These are phyloP conservation scores for Bujurquina vittata DNA, from an alignment of 2,113 vertebrate species.

Conservation along the genomic window DNA sequence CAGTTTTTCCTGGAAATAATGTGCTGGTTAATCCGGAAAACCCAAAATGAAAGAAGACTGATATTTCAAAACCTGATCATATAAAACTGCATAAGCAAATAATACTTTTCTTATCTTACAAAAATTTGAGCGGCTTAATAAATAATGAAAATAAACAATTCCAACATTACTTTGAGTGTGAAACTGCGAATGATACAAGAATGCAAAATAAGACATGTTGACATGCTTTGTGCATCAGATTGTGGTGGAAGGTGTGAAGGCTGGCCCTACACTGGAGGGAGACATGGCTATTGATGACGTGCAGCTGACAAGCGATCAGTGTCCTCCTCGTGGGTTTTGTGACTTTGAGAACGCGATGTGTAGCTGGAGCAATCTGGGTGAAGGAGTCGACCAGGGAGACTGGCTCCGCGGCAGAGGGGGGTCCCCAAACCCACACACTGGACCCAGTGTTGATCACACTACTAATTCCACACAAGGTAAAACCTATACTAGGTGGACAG, in stretches of 20 bases:
- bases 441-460: constrained; percentile 78
- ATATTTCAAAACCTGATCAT: neutral
- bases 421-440: constrained; percentile 56
- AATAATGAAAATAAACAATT: no score
- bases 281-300: constrained; percentile 80
- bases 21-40: neutral
- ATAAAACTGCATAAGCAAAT: neutral
- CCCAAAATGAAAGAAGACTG: neutral
- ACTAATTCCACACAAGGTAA: constrained; percentile 70
- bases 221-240: constrained; percentile 60
- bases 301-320: constrained; percentile 56
- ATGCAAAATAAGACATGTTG: neutral
- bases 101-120: neutral
- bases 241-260: constrained; percentile 75
- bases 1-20: neutral
- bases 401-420: constrained; percentile 75
- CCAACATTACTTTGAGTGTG: neutral
- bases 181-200: neutral
- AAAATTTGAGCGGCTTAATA: neutral
- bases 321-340: constrained; percentile 68
- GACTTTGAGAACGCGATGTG: constrained; percentile 79
- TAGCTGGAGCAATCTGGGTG: constrained; percentile 74
- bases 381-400: constrained; percentile 67
- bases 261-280: constrained; percentile 58
- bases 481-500: neutral